Evolutionary conservation across 2,797 vertebrate genomes (phyloP), one percentile per base, ranked within the genome.

Genomic region (Amphiprion clarkii): DNA sequence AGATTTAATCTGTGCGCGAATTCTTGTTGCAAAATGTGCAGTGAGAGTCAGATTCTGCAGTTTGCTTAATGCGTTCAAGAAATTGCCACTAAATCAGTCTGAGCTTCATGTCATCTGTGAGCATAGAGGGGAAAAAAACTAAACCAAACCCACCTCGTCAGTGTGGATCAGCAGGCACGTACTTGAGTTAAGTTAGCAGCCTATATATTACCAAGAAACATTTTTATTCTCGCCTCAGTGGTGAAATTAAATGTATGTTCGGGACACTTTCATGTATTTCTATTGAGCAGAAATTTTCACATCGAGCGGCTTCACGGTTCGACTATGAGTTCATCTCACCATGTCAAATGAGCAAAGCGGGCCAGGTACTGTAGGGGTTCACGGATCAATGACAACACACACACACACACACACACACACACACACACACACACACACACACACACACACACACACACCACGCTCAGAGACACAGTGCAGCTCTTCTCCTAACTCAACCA

Each of bases 331-430:
- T 81, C 51, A 78, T 31, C 71, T 61, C 56, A 49, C 57, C 7
- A 53, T 74, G 60, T 62, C 44, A 71, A 84, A 88, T 80, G 59
- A 82, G 31, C 27, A 61, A 56, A 79, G 63, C 36, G 78, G 65
- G 73, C 25, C 67, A 60, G 14, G 52, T 67, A 21, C 65, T 62
- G 48, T 48, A 44, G 53, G 49, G 58, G 29, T 60, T 48, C 51
- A 62, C 66, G 62, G 53, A 71, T 70, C 57, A 63, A 65, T 67
- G 54, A 60, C 3, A 60, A 77, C 12, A 82, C 60, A 80, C n/a
- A 71, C 48, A 71, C 29, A 31, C 29, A 31, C 29, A 31, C 29
- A 31, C 29, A 31, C 29, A 31, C 31, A 31, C 31, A 5, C 5
- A 31, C 31, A 31, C 31, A 31, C 31, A 77, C 12, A 82, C 60